Evolutionary conservation across 2,797 vertebrate species (phyloP).

Genomic region (Pantherophis vulpinus): DNA sequence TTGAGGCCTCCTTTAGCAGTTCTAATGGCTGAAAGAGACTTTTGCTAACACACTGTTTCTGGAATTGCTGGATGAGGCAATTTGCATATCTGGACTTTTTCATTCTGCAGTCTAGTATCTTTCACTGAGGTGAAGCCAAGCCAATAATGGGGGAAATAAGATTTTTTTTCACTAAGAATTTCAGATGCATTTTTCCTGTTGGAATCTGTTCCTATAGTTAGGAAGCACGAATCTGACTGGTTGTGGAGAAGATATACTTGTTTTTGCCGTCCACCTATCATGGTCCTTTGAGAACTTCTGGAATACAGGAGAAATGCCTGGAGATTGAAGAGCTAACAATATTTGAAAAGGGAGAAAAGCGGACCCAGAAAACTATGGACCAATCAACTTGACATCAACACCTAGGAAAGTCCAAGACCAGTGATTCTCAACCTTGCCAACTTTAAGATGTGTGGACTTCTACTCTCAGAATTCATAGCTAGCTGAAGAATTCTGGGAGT

Average conservation of each 20-base stretch:
- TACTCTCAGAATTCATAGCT: no score
- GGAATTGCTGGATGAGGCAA: neutral
- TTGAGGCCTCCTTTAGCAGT: neutral
- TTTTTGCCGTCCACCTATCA: neutral
- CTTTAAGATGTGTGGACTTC: no score
- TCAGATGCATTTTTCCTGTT: neutral
- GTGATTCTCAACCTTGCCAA: no score
- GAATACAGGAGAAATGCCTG: neutral
- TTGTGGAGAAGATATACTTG: neutral
- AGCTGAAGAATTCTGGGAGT: no score
- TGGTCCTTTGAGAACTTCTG: neutral
- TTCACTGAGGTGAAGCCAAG: neutral
- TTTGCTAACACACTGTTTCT: neutral
- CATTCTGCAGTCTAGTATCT: neutral
- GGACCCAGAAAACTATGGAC: neutral
- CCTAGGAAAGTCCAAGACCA: neutral
- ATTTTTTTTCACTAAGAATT: neutral
- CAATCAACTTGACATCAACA: neutral
- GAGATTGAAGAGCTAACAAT: neutral
- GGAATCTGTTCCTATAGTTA: neutral
- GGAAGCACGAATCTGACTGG: neutral
- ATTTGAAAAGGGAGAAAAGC: neutral
- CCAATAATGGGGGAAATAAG: neutral
- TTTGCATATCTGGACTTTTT: neutral
- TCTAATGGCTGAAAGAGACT: neutral